Evolutionary conservation across 2,113 vertebrate species (phyloP).

Genomic region (Xiphorhynchus elegans): DNA sequence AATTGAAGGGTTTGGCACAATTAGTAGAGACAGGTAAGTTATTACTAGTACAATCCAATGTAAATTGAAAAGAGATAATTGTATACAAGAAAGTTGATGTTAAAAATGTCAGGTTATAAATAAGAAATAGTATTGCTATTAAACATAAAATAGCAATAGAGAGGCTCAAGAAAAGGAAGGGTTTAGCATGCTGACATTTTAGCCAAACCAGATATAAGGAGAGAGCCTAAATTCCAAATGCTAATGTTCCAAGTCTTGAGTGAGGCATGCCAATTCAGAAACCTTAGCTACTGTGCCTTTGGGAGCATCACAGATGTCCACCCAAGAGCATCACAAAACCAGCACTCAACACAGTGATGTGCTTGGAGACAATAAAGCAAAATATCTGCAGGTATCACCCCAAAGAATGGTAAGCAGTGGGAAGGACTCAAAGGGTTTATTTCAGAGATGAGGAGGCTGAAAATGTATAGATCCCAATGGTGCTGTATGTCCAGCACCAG

Average conservation of each 20-base stretch:
- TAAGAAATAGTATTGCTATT: neutral
- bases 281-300: rapidly evolving
- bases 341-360: neutral
- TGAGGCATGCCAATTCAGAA: neutral
- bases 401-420: no score
- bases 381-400: no score
- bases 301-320: neutral
- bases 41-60: neutral
- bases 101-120: neutral
- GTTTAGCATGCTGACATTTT: neutral
- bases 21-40: neutral
- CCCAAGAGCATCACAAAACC: neutral
- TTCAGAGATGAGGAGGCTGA: no score
- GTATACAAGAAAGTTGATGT: neutral
- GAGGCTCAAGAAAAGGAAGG: neutral
- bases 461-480: no score
- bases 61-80: neutral
- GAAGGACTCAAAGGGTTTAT: no score
- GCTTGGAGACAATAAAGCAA: neutral
- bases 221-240: neutral
- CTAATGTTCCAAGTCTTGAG: neutral
- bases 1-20: neutral
- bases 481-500: no score
- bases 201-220: neutral
- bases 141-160: neutral